These are phyloP conservation scores for Aleiodes alternator DNA, from an alignment of 2,888 invertebrate genomes.

Conservation along the genomic window DNA sequence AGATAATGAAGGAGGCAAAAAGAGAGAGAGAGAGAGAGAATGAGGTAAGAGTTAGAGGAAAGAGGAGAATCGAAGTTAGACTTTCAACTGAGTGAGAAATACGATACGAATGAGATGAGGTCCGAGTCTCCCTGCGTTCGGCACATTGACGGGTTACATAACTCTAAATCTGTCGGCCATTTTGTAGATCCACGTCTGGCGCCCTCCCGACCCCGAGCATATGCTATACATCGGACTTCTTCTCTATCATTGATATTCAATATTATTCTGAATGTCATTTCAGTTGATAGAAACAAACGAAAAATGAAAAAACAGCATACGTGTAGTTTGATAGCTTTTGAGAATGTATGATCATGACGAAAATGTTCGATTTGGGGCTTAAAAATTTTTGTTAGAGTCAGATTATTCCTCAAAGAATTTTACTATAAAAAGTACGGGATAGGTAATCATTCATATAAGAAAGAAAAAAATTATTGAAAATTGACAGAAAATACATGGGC, in stretches of 20 bases:
- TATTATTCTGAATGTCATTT: conserved; percentile 61
- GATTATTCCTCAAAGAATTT: too few species aligned
- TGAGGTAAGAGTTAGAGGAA: not conserved
- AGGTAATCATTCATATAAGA: too few species aligned
- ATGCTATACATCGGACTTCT: conserved; percentile 50
- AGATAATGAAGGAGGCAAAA: conserved; percentile 37
- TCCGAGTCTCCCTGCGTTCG: conserved; percentile 60
- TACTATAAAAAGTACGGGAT: too few species aligned
- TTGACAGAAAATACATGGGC: too few species aligned
- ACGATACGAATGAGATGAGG: conserved; percentile 39
- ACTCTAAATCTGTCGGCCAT: conserved; percentile 73
- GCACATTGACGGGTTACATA: conserved; percentile 66
- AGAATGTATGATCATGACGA: too few species aligned
- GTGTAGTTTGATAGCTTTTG: too few species aligned
- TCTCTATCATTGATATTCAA: conserved; percentile 30
- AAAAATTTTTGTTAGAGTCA: too few species aligned
- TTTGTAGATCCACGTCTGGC: conserved; percentile 66
- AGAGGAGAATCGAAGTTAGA: conserved; percentile 22
- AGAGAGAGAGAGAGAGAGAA: conserved; percentile 31
- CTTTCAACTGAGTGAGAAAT: conserved; percentile 27
- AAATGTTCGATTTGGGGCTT: too few species aligned
- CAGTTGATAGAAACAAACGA: conserved; percentile 36
- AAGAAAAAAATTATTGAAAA: too few species aligned
- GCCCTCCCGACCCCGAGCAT: conserved; percentile 53
- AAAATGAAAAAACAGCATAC: too few species aligned